These are phyloP conservation scores for Clarias macrocephalus DNA, from an alignment of 2,113 vertebrate species.

Conservation along the genomic window DNA sequence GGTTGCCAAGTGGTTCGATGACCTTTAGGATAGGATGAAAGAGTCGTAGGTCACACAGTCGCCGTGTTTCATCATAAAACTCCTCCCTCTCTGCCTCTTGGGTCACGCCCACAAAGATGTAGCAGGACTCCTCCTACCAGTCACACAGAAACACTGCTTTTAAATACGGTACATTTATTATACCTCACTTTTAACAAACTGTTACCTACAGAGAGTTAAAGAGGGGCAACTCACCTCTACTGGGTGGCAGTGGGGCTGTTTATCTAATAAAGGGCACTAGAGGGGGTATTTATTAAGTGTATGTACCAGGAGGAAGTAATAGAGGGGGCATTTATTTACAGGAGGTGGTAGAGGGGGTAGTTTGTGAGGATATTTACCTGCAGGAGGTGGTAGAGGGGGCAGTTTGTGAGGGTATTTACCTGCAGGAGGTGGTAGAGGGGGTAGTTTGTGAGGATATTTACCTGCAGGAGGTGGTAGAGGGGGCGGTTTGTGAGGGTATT, in stretches of 20 bases:
- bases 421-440: not conserved
- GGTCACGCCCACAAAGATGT: constrained; percentile 81
- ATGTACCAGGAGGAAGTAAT: no score
- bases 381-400: constrained; percentile 29
- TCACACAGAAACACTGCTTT: constrained; percentile 13
- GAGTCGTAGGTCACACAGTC: constrained; percentile 76
- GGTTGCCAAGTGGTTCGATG: constrained; percentile 77
- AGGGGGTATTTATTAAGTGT: no score
- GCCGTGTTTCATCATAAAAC: constrained; percentile 76
- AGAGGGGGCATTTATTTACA: no score
- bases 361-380: not conserved
- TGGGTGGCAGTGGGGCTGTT: no score
- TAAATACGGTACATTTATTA: not conserved
- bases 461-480: no score
- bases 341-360: no score
- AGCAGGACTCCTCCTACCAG: constrained; percentile 76
- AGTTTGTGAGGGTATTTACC: not conserved
- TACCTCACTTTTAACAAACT: not conserved
- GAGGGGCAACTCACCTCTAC: not conserved
- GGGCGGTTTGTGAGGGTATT: no score
- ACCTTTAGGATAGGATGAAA: constrained; percentile 80
- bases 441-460: no score
- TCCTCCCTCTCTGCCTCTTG: constrained; percentile 80
- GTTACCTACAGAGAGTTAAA: not conserved
- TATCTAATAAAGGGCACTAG: no score